Evolutionary conservation across 2,797 vertebrate genomes (phyloP).

Genomic region (Scleropages formosus): DNA sequence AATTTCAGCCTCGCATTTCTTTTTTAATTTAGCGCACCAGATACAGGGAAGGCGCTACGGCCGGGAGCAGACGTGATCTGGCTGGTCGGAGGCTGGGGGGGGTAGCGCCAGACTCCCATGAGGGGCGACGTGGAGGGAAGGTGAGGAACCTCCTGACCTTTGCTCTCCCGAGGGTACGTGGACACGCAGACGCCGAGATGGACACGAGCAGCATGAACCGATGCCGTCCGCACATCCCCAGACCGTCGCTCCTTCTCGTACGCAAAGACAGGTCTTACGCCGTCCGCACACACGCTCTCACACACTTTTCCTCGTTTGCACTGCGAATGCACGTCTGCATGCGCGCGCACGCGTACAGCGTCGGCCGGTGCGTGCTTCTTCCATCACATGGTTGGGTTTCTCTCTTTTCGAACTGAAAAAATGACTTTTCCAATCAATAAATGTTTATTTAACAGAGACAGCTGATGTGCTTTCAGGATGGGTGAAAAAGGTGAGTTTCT

Average conservation of each 20-base stretch:
- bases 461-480: not conserved
- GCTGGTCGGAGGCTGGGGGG: conserved; percentile 50
- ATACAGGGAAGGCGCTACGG: conserved; percentile 70
- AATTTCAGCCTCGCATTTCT: conserved; percentile 69
- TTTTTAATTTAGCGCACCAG: conserved; percentile 73
- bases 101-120: conserved; percentile 13
- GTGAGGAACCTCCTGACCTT: conserved; percentile 2
- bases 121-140: not conserved
- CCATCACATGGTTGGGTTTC: not conserved
- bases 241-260: not conserved
- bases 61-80: conserved; percentile 30
- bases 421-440: not conserved
- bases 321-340: not conserved
- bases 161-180: not conserved
- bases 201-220: too few species aligned
- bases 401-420: not conserved
- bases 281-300: not conserved
- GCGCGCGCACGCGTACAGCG: not conserved
- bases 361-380: not conserved
- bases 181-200: not conserved
- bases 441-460: not conserved
- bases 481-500: not conserved
- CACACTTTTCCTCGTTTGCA: not conserved
- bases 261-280: conserved; percentile 21
- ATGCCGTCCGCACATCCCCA: too few species aligned